These are phyloP conservation scores for Taenaris catops DNA, from an alignment of 2,888 invertebrate genomes.

Conservation along the genomic window DNA sequence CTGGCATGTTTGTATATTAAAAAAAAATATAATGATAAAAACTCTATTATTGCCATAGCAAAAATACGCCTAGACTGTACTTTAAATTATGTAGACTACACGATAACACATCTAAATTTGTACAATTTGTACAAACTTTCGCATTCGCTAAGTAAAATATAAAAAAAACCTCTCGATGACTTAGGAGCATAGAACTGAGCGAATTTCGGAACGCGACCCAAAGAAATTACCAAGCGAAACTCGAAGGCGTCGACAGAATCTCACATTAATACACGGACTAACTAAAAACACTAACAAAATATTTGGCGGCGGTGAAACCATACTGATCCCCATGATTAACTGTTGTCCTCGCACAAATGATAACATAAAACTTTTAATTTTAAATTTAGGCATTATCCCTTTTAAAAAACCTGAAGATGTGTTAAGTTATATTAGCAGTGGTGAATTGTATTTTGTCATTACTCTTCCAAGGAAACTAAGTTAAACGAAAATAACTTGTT, in stretches of 20 bases:
- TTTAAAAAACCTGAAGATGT: too few relatives aligned
- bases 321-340: too few relatives aligned
- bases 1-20: conserved; percentile 58
- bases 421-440: too few relatives aligned
- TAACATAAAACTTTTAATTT: too few relatives aligned
- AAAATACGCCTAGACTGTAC: conserved; percentile 64
- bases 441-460: too few relatives aligned
- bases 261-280: conserved; percentile 46
- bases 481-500: too few relatives aligned
- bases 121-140: conserved; percentile 71
- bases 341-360: too few relatives aligned
- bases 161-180: conserved; percentile 61
- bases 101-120: conserved; percentile 65
- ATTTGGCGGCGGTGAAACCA: too few relatives aligned
- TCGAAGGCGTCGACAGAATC: conserved; percentile 34
- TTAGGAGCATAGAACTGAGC: conserved; percentile 39
- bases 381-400: too few relatives aligned
- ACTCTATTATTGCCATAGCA: conserved; percentile 66
- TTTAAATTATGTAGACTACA: conserved; percentile 67
- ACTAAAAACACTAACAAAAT: conserved; percentile 51
- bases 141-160: conserved; percentile 48
- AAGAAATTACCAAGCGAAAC: conserved; percentile 18
- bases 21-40: conserved; percentile 45
- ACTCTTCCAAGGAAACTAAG: too few relatives aligned
- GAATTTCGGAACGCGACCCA: conserved; percentile 37